These are phyloP conservation scores for Glossosoma conforme DNA, from an alignment of 1,140 invertebrate genomes.

Conservation along the genomic window DNA sequence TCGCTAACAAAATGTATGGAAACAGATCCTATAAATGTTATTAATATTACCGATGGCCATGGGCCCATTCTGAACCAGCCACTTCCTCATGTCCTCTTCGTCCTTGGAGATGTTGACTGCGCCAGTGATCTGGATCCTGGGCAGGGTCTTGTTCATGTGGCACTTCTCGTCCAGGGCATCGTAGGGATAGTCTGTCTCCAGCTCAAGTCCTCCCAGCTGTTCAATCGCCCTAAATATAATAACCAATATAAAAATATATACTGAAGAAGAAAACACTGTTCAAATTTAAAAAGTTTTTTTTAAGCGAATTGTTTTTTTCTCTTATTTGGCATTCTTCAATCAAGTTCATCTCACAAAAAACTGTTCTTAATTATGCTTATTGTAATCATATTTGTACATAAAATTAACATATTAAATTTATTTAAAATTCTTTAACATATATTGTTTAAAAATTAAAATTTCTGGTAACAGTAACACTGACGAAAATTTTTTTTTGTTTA, in stretches of 20 bases:
- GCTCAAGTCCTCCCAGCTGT: constrained; percentile 84
- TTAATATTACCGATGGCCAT: constrained; percentile 80
- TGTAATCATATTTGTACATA: too few species aligned
- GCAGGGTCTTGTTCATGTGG: constrained; percentile 62
- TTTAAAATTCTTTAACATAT: not conserved
- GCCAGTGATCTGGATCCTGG: constrained; percentile 70
- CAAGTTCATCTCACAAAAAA: too few species aligned
- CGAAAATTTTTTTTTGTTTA: not conserved
- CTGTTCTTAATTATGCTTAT: too few species aligned
- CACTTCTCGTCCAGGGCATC: constrained; percentile 79
- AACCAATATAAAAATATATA: constrained; percentile 1
- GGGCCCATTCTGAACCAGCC: constrained; percentile 87
- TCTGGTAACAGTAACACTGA: not conserved
- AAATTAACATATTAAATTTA: too few species aligned
- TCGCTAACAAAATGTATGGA: not conserved
- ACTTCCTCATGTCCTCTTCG: constrained; percentile 90
- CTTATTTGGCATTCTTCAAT: too few species aligned
- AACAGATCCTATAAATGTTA: not conserved
- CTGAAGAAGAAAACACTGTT: too few species aligned
- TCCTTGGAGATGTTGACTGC: constrained; percentile 86
- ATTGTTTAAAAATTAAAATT: not conserved
- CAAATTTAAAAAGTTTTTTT: too few species aligned
- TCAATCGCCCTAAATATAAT: constrained; percentile 64
- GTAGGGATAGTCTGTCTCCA: constrained; percentile 90
- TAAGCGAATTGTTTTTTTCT: too few species aligned